phyloP scores from a whole-genome alignment of 2,797 vertebrate genomes.

The Champsocephalus gunnari region DNA sequence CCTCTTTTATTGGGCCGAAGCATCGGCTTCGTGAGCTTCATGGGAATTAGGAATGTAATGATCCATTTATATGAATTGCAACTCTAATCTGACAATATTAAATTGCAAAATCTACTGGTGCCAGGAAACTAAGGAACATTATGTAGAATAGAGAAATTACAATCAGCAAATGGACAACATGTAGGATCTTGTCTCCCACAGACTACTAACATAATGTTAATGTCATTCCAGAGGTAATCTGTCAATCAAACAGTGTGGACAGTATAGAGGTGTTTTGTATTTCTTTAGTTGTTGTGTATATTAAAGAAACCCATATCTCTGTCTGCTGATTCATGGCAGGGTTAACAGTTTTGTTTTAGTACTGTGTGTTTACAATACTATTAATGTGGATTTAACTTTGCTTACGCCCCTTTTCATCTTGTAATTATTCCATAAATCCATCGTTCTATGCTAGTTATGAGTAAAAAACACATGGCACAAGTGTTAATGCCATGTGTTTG shows the following conservation, averaged over 20 bases:
- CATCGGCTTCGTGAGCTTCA: conserved; percentile 3
- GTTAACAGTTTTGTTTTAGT: background rate
- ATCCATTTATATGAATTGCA: conserved; percentile 10
- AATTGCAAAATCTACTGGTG: background rate
- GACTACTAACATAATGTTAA: background rate
- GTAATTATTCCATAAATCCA: background rate
- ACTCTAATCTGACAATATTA: conserved; percentile 23
- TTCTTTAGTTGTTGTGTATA: background rate
- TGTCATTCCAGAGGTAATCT: background rate
- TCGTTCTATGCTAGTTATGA: background rate
- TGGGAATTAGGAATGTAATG: conserved; percentile 8
- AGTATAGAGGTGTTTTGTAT: background rate
- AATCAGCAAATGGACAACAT: background rate
- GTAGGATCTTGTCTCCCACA: background rate
- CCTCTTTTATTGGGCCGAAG: conserved; percentile 7
- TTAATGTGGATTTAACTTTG: too few species aligned
- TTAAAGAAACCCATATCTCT: background rate
- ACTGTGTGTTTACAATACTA: background rate
- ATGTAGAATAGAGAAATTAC: background rate
- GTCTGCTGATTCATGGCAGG: too few species aligned
- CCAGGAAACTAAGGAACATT: background rate
- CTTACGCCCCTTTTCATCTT: too few species aligned
- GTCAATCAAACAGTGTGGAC: background rate
- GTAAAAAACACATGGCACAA: too few species aligned
- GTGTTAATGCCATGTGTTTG: background rate